A percentile compares a stretch with the other conserved stretches of the same genome.
phyloP scores from a whole-genome alignment of 1,140 invertebrate species.

The Dendroctonus valens region DNA sequence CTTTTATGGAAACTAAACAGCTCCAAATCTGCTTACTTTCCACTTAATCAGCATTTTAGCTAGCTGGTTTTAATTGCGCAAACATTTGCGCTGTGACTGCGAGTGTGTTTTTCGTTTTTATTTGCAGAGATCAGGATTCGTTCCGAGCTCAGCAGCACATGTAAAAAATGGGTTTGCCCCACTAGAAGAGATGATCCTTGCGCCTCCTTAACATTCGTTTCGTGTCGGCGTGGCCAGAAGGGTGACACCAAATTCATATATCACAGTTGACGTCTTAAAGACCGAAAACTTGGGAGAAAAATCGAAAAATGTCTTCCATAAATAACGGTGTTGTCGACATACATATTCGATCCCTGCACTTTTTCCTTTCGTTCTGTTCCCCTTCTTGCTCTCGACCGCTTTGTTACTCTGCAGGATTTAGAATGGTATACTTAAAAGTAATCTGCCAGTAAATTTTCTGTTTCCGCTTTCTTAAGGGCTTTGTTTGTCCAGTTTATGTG shows the following conservation, averaged over 20 bases:
- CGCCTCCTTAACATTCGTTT: not conserved
- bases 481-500: conserved; percentile 9
- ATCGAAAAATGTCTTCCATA: conserved; percentile 18
- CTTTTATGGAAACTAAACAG: too few species aligned
- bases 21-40: too few species aligned
- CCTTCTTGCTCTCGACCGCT: conserved; percentile 3
- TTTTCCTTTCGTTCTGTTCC: conserved; percentile 2
- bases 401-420: conserved; percentile 14
- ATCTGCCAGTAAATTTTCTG: conserved; percentile 21
- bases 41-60: too few species aligned
- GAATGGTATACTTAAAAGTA: conserved; percentile 14
- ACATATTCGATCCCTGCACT: conserved; percentile 17
- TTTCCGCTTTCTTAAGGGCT: conserved; percentile 14
- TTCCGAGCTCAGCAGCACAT: too few species aligned
- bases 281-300: conserved; percentile 7
- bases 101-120: too few species aligned
- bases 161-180: too few species aligned
- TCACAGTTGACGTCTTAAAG: conserved; percentile 14
- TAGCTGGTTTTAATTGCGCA: too few species aligned
- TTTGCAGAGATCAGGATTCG: too few species aligned
- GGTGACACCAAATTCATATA: conserved; percentile 5
- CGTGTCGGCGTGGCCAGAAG: not conserved
- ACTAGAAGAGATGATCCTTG: not conserved
- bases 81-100: too few species aligned
- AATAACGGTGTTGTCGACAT: conserved; percentile 21